phyloP scores from a whole-genome alignment of 2,113 vertebrate genomes.

The Trachemys scripta region DNA sequence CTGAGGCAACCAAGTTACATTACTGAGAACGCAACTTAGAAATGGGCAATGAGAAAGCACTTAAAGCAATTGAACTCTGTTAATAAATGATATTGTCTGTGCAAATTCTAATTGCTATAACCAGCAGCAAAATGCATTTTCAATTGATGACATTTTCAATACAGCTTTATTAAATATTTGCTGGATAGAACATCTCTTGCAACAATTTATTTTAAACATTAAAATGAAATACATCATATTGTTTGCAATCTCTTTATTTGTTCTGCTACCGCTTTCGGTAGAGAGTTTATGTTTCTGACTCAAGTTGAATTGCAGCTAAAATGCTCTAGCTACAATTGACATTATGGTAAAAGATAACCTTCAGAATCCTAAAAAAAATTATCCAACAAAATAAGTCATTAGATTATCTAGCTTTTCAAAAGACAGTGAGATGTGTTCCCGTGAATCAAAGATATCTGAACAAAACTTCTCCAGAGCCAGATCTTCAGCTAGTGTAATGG shows the following conservation, averaged over 20 bases:
- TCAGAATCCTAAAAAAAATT: not conserved
- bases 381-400: not conserved
- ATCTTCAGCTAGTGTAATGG: not conserved
- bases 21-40: not conserved
- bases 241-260: not conserved
- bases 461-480: not conserved
- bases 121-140: not conserved
- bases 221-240: not conserved
- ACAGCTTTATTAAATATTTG: not conserved
- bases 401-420: not conserved
- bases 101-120: not conserved
- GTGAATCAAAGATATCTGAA: not conserved
- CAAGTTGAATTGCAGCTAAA: not conserved
- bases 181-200: not conserved
- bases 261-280: not conserved
- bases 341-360: not conserved
- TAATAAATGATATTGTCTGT: not conserved
- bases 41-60: not conserved
- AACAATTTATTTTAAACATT: not conserved
- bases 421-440: not conserved
- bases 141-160: not conserved
- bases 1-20: not conserved
- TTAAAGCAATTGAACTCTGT: not conserved
- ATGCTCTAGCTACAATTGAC: not conserved
- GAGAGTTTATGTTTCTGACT: not conserved